Base-by-base conservation (phyloP, 2,888 invertebrate species). In the Aspidiotus rigidus region DNA sequence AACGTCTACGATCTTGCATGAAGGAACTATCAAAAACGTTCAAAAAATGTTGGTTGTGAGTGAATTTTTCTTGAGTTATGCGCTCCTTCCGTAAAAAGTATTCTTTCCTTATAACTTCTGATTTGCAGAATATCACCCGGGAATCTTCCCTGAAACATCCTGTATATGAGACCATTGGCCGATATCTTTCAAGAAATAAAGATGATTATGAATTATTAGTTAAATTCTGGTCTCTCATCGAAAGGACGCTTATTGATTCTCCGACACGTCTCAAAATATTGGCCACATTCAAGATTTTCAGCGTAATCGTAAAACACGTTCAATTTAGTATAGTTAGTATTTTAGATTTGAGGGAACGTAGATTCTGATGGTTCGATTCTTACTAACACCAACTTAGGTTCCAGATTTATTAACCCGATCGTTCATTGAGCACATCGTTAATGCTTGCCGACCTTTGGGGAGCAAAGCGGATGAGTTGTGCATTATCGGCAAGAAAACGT, bases 191-290 rank as follows among this genome's bases (percentile, higher is more conserved):
- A 13, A 59, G 61, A 7, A 28, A 62, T n/a, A 16, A 55, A 13
- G 56, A 62, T 2, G 57, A 69, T 17, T 39, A 9, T 8, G 49
- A 69, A 17, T 57, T 69, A 10, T 1, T 57, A 6, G 17, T n/a
- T 16, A 57, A 55, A 57, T 62, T 69, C 11, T 69, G 69, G 69
- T 53, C 15, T 7, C 17, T 13, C 13, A 57, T 67, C 28, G 60
- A 59, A 60, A 59, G 13, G 7, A 53, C 49, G 42, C 49, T 67
- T 13, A 9, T 49, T n/a, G 28, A 56, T 17, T 66, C 66, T 41
- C 66, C 67, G 13, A 49, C 60, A 8, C 41, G 49, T n/a, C 28
- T 57, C 11, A 55, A 69, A 17, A 62, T 53, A 81, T 87, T 74
- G 73, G 69, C 59, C 53, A 57, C 69, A n/a, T 69, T 71, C 10